These are phyloP conservation scores for Anthophora plumipes DNA, from an alignment of 2,888 invertebrate genomes.

Conservation along the genomic window DNA sequence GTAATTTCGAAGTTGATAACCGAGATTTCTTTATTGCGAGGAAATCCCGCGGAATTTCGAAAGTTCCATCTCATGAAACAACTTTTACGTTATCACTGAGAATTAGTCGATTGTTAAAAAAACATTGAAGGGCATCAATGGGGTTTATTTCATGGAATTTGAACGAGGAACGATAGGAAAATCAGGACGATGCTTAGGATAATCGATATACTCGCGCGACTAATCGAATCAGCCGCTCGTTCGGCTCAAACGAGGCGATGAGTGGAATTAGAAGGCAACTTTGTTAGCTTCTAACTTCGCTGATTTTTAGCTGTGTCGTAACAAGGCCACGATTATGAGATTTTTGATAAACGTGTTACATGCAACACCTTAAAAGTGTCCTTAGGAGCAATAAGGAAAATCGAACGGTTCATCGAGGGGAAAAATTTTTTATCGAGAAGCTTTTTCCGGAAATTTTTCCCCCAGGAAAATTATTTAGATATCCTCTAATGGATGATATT, in stretches of 20 bases:
- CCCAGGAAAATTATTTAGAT: no score
- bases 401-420: neutral
- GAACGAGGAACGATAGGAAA: neutral
- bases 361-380: neutral
- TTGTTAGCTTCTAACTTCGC: slow-evolving; percentile 14
- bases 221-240: slow-evolving; percentile 38
- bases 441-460: neutral
- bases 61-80: no score
- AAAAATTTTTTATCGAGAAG: neutral
- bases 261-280: slow-evolving; percentile 26
- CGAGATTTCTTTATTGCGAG: no score
- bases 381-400: neutral
- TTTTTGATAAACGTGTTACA: neutral
- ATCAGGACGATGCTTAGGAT: slow-evolving; percentile 14
- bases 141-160: no score
- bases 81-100: no score
- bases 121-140: no score
- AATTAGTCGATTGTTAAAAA: no score
- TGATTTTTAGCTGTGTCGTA: slow-evolving; percentile 12
- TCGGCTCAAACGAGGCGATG: slow-evolving; percentile 18
- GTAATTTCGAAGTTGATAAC: no score
- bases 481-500: no score
- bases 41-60: no score
- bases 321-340: neutral
- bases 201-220: slow-evolving; percentile 25